phyloP scores from a whole-genome alignment of 2,113 vertebrate genomes.

The Struthidea cinerea region DNA sequence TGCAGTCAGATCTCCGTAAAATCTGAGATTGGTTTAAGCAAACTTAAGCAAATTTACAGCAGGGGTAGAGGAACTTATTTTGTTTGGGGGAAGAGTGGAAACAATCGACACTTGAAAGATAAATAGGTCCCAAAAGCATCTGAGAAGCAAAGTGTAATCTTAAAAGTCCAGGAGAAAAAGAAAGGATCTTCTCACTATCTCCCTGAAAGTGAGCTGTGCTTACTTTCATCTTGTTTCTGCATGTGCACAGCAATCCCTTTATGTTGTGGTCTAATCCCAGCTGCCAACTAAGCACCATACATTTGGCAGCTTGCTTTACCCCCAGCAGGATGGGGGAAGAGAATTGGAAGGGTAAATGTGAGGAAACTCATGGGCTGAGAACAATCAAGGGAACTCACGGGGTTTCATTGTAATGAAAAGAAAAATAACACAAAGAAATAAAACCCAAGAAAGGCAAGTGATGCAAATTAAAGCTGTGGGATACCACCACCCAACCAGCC shows the following conservation, averaged over 20 bases:
- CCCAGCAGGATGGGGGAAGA: neutral
- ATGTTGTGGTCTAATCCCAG: neutral
- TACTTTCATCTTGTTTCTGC: neutral
- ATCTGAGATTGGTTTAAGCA: neutral
- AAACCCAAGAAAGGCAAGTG: neutral
- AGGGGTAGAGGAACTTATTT: neutral
- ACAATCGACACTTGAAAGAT: neutral
- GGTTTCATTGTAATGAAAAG: neutral
- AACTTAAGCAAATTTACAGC: neutral
- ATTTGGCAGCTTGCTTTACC: neutral
- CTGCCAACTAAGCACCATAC: neutral
- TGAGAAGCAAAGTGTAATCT: neutral
- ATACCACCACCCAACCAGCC: neutral
- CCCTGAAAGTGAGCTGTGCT: neutral
- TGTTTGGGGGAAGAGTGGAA: neutral
- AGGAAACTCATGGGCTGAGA: neutral
- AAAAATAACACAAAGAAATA: neutral
- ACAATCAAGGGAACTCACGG: neutral
- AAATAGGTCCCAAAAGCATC: neutral
- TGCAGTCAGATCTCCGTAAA: neutral
- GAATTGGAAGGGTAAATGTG: neutral
- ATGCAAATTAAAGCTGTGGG: neutral
- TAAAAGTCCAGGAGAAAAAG: neutral
- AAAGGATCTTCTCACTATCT: neutral
- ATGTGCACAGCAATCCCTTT: neutral